Evolutionary conservation across 1,140 invertebrate genomes (phyloP), one percentile per base, ranked within the genome.

Genomic region (Leptestheria dahalacensis): DNA sequence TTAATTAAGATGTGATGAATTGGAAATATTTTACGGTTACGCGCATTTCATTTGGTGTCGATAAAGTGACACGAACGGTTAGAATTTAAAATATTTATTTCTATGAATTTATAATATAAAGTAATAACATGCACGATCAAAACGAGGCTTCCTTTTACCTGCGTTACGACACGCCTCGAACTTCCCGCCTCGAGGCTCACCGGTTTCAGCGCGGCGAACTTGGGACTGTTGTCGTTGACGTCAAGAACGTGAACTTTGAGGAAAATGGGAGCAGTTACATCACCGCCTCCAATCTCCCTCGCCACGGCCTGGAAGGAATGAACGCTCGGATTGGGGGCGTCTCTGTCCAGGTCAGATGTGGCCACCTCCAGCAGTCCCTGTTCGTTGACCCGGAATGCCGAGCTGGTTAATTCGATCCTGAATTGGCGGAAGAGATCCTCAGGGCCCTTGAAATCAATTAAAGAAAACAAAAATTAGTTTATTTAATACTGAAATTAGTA

Each of bases 161-260:
- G 83, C 24, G 83, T 79, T n/a, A 93, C 81, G 67, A 80, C 74
- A 49, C 85, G 76, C 63, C 79, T 80, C 23, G 80, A 80, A 69
- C 89, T 83, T 0, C 86, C 88, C 12, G 88, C 88, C 49, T 86
- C 84, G 2, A 93, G 80, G 1, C 78, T 81, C 47, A 91, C 79
- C 0, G 86, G 84, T 2, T 83, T 71, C 1, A 85, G 80, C 72
- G 85, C 84, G 0, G 83, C 79, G 62, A 91, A 75, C 57, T 82
- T 74, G 0, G 88, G 88, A 0, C 84, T 79, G 71, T 91, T 91
- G 65, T 91, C 88, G 66, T 91, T 92, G 4, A 88, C 80, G 68
- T 91, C 88, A 49, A 84, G 78, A 23, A 91, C 70, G 28, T 81
- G 78, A 0, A 92, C 87, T 1, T 82, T 80, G 18, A 92, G 72